Base-by-base conservation (phyloP, 2,797 vertebrate genomes). In the Cossypha caffra region DNA sequence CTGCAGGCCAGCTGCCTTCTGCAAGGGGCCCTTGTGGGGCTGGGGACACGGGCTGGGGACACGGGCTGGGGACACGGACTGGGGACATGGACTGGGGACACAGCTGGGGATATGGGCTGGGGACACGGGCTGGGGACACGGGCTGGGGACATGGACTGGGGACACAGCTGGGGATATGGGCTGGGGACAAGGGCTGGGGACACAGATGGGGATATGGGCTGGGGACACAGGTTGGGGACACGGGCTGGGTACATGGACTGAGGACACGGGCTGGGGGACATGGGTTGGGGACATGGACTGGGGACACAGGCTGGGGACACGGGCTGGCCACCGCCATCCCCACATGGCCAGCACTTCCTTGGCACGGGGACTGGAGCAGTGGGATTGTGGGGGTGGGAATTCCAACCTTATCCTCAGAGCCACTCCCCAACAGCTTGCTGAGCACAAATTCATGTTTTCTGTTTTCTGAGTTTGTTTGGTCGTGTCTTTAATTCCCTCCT, bases 1-100 rank as follows among this genome's bases (percentile, higher is more conserved):
- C 89, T 92, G 93, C 10, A 2, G 67, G 37, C 86, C 85, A 83
- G 86, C 90, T 94, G 90, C 86, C 62, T 71, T 7, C 85, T 84
- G 37, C 79, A 24, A 4, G 71, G 86, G 66, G 55, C 59, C 68
- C 48, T 58, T 18, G 2, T 0, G 0, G 76, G 61, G 58, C 50
- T 61, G 76, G 83, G 71, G 63, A 78, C 40, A 40, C 2, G 79
- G 59, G 58, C 45, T 59, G 75, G 83, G 71, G 62, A 77, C 66
- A 57, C 0, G 2, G 66, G 17, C 59, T 54, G 48, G 74, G 37
- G 50, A 71, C 54, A 40, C 0, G 9, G 35, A 25, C 76, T 40
- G 40, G 40, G 40, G 40, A 40, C 16, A 40, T 7, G 79, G 59
- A 50, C 45, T 57, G 75, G 83, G 69, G 58, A 74, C 62, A 48